Percentiles rank a stretch among this genome's conserved stretches.
Conservation (phyloP, 2,113 vertebrate genomes). For the Proterorhinus semilunaris region DNA sequence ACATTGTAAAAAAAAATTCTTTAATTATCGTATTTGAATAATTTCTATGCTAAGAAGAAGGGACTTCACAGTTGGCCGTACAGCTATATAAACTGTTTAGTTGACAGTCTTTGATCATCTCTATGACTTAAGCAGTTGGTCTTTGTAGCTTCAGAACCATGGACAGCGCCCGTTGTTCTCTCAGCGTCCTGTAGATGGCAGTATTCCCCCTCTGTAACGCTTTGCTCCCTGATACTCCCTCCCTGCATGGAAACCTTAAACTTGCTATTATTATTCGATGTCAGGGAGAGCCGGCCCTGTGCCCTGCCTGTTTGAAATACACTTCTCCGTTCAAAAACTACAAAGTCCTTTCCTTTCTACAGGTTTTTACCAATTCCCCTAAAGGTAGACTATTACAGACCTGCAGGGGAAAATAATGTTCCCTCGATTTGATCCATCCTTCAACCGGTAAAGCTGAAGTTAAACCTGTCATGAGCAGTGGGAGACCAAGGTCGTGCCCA, state of each 20-base stretch:
- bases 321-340: conserved; percentile 47
- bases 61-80: no score
- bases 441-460: neutral
- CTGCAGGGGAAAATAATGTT: no score
- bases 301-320: conserved; percentile 63
- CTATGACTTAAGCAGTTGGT: no score
- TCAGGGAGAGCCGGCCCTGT: conserved; percentile 65
- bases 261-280: conserved; percentile 69
- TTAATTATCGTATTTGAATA: no score
- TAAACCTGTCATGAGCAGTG: neutral
- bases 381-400: no score
- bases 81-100: no score
- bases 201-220: conserved; percentile 57
- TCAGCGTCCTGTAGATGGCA: conserved; percentile 73
- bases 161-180: conserved; percentile 28
- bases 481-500: no score
- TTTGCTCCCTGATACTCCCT: neutral
- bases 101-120: no score
- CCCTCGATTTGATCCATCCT: neutral
- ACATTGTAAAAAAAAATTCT: no score
- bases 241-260: conserved; percentile 43
- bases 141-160: conserved; percentile 14
- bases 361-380: neutral
- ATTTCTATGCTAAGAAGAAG: no score
- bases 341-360: conserved; percentile 31